phyloP scores from a whole-genome alignment of 2,797 vertebrate species.

The Bradypus variegatus region DNA sequence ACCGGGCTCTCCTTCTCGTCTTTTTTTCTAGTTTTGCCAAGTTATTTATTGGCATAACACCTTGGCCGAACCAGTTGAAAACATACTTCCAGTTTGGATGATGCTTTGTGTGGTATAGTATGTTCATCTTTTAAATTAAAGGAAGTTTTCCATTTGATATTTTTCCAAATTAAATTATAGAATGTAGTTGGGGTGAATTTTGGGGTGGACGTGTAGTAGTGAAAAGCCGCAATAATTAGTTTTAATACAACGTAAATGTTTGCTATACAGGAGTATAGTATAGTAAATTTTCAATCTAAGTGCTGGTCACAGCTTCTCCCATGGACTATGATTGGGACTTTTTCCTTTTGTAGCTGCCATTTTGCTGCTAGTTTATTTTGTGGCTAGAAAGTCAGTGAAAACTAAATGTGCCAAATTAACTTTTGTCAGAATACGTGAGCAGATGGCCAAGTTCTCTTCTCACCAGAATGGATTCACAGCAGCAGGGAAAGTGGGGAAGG shows the following conservation, averaged over 20 bases:
- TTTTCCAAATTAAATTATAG: conserved; percentile 18
- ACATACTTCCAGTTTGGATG: not conserved
- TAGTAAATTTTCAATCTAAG: not conserved
- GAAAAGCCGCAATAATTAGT: not conserved
- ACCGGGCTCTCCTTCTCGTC: not conserved
- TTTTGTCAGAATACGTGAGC: conserved; percentile 50
- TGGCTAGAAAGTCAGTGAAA: conserved; percentile 45
- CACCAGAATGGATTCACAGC: conserved; percentile 28
- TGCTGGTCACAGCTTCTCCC: conserved; percentile 32
- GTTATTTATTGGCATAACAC: conserved; percentile 12
- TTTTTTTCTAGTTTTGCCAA: conserved; percentile 1
- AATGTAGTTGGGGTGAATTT: not conserved
- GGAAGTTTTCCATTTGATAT: conserved; percentile 34
- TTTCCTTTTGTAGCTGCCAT: conserved; percentile 18
- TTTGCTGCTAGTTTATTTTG: conserved; percentile 52
- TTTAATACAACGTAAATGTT: not conserved
- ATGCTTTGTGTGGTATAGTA: not conserved
- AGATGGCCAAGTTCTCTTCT: conserved; percentile 50
- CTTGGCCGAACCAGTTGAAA: conserved; percentile 26
- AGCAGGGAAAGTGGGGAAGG: conserved; percentile 26
- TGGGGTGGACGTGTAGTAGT: not conserved
- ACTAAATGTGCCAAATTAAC: conserved; percentile 61
- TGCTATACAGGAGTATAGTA: not conserved
- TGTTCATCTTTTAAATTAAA: conserved; percentile 38
- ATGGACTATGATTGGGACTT: not conserved